Evolutionary conservation across 2,113 vertebrate species (phyloP), one percentile per base, ranked within the genome.

Genomic region (Pleuronectes platessa): DNA sequence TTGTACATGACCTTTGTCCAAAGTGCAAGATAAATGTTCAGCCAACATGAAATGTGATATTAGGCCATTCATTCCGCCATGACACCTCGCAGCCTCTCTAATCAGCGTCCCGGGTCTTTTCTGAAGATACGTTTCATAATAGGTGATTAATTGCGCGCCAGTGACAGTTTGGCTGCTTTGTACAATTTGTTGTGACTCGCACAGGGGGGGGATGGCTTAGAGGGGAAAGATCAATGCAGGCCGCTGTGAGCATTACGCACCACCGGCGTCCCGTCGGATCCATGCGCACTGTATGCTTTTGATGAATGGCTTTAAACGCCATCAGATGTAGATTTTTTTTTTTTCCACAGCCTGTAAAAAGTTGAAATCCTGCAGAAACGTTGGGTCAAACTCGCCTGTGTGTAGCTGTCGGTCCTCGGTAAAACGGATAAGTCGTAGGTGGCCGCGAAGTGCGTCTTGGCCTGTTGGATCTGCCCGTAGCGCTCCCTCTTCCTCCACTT

Each of bases 401-500:
- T 95, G 81, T 98, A 99, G 90, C 94, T 96, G 93, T 99, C 98
- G 67, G 95, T 95, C 82, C 98, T 94, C 27, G 98, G 98, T 68
- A 99, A 87, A 83, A 98, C 96, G 3, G 98, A 98, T 76, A 99
- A 93, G 42, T 99, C 98, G 68, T 99, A 99, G 2, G 97, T 96
- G 60, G 98, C 96, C 51, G 98, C 96, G 82, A 98, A 99, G 90
- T 98, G 98, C 62, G 92, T 98, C 89, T 99, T 98, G 61, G 97
- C 97, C 86, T 99, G 98, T 73, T 99, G 98, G 82, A 99, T 97
- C 90, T 99, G 97, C 23, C 98, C 98, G 71, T 98, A 99, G 1
- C 98, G 96, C 88, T 99, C 98, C 69, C 98, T 93, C 84, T 99
- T 99, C 88, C 98, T 95, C 98, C 98, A 99, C 82, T 99, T 99